These are phyloP conservation scores for Glaucopsyche alexis DNA, from an alignment of 2,888 invertebrate species.

Conservation along the genomic window DNA sequence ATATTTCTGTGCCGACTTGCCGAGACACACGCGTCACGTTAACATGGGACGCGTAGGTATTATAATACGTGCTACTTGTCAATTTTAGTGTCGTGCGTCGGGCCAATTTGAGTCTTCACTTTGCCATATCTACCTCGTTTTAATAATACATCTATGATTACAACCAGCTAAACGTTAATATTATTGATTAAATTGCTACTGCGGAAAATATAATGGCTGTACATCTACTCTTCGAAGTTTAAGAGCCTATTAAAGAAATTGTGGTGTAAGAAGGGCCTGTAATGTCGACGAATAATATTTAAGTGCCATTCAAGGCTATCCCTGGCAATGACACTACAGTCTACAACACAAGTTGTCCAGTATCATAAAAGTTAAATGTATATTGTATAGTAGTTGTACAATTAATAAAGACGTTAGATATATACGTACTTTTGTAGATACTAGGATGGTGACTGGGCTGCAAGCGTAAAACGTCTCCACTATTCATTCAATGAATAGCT, in stretches of 20 bases:
- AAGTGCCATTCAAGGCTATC: slow-evolving; percentile 15
- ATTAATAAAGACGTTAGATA: background rate
- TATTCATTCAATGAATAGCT: background rate
- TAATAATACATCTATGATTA: too few species aligned
- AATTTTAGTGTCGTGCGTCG: too few species aligned
- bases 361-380: background rate
- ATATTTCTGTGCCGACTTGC: too few species aligned
- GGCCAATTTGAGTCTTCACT: too few species aligned
- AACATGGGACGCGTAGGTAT: too few species aligned
- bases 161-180: too few species aligned
- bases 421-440: background rate
- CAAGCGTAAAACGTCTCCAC: background rate
- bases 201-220: background rate
- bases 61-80: too few species aligned
- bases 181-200: background rate
- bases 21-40: too few species aligned
- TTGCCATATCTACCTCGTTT: too few species aligned
- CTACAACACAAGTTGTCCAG: background rate
- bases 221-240: background rate
- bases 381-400: background rate
- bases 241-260: slow-evolving; percentile 2
- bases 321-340: slow-evolving; percentile 3
- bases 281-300: slow-evolving; percentile 19
- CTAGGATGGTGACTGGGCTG: background rate
- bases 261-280: slow-evolving; percentile 1